Percentiles rank a stretch among this genome's conserved stretches.
These are phyloP conservation scores for Oscarella lobularis DNA, from an alignment of 37 sponge, comb jelly and placozoan species.

Conservation along the genomic window DNA sequence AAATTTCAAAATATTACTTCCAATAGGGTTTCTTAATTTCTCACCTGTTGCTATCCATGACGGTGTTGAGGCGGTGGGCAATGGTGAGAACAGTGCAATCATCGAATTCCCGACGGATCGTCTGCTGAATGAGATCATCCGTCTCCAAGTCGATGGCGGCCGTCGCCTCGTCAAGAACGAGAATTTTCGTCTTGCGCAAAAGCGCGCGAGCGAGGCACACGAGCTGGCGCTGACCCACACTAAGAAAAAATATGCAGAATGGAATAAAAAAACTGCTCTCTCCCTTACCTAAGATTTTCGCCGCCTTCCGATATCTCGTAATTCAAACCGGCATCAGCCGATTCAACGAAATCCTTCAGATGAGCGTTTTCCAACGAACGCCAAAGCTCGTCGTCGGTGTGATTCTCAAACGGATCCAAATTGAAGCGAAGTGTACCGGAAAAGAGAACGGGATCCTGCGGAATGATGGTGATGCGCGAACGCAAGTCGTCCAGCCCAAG, in stretches of 20 bases:
- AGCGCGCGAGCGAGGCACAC: slow-evolving; percentile 96
- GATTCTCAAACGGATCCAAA: slow-evolving; percentile 79
- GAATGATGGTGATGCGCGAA: slow-evolving; percentile 90
- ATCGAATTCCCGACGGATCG: slow-evolving; percentile 77
- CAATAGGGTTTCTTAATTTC: too few relatives aligned
- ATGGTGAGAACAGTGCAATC: slow-evolving; percentile 93
- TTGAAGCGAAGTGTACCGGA: slow-evolving; percentile 84
- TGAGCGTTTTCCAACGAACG: slow-evolving; percentile 62
- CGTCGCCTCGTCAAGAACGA: slow-evolving; percentile 95
- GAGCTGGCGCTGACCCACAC: slow-evolving; percentile 97
- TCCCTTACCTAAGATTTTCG: slow-evolving; percentile 78
- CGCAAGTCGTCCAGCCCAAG: slow-evolving; percentile 82
- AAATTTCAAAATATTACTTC: too few relatives aligned
- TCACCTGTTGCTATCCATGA: slow-evolving; percentile 87
- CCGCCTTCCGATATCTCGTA: slow-evolving; percentile 67
- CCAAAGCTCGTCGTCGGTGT: slow-evolving; percentile 85
- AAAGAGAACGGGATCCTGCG: slow-evolving; percentile 98
- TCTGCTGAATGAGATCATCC: slow-evolving; percentile 89
- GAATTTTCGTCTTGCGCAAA: slow-evolving; percentile 82
- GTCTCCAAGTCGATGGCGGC: slow-evolving; percentile 98
- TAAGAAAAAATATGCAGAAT: too few relatives aligned
- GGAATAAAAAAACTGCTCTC: too few relatives aligned
- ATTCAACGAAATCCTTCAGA: slow-evolving; percentile 38
- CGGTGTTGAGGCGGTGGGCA: slow-evolving; percentile 95
- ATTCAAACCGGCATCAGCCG: slow-evolving; percentile 26